phyloP scores from a whole-genome alignment of 2,888 invertebrate species.

The Tenthredo scrophulariae region DNA sequence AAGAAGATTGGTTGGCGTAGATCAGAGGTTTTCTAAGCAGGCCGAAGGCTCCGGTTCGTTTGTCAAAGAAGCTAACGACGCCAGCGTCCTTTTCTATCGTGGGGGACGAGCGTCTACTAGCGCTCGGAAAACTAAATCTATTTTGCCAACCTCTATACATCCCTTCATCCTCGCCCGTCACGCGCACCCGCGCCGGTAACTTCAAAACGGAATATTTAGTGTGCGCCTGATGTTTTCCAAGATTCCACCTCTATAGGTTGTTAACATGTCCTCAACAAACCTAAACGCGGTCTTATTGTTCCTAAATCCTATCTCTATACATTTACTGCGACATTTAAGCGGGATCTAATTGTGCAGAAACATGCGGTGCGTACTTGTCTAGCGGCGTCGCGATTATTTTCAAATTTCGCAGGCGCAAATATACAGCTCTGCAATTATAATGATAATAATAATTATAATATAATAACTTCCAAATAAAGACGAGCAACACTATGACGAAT shows the following conservation, averaged over 20 bases:
- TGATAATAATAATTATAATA: neutral
- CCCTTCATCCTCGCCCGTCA: constrained; percentile 21
- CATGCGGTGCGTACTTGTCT: neutral
- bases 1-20: constrained; percentile 30
- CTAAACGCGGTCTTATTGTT: neutral
- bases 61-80: constrained; percentile 36
- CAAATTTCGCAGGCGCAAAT: neutral
- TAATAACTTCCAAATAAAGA: neutral
- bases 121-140: constrained; percentile 18
- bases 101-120: neutral
- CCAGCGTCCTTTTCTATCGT: neutral
- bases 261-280: neutral
- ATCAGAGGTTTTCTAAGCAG: constrained; percentile 35
- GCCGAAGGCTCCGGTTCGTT: constrained; percentile 25
- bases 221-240: constrained; percentile 3
- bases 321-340: neutral
- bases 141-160: constrained; percentile 29
- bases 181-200: constrained; percentile 26
- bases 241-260: neutral
- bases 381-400: neutral
- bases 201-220: constrained; percentile 37
- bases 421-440: neutral
- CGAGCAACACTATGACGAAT: neutral
- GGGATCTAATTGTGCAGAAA: neutral
- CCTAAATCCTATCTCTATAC: neutral